Conservation (phyloP, 2,113 vertebrate genomes). For the Caretta caretta region DNA sequence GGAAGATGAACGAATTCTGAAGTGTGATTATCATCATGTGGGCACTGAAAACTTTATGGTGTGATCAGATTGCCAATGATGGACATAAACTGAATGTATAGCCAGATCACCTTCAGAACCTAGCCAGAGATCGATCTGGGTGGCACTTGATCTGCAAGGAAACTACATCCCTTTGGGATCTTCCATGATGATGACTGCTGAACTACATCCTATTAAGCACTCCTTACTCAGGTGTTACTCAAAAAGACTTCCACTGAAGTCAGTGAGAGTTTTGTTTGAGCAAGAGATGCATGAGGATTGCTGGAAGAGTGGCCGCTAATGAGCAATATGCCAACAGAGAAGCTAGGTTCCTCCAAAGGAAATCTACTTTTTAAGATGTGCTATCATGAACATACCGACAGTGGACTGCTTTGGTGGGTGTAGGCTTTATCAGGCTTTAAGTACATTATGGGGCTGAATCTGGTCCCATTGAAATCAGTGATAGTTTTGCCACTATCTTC, state of each 20-base stretch:
- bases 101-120: too few relatives aligned
- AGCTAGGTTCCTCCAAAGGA: slow-evolving; percentile 40
- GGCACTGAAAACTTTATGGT: too few relatives aligned
- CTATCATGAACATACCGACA: slow-evolving; percentile 2
- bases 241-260: neutral
- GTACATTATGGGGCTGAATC: slow-evolving; percentile 4
- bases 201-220: slow-evolving; percentile 6
- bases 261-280: slow-evolving; percentile 9
- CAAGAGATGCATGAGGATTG: neutral
- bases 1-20: too few relatives aligned
- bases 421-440: slow-evolving; percentile 47
- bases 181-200: neutral
- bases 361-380: slow-evolving; percentile 50
- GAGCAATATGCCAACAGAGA: slow-evolving; percentile 35
- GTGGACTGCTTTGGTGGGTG: slow-evolving; percentile 5
- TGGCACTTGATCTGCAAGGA: too few relatives aligned
- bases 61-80: too few relatives aligned
- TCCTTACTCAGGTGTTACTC: slow-evolving; percentile 42
- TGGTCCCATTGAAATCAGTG: slow-evolving; percentile 31
- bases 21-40: too few relatives aligned
- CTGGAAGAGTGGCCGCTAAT: neutral
- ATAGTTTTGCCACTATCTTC: slow-evolving; percentile 17
- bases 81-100: too few relatives aligned
- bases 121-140: too few relatives aligned
- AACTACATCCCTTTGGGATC: too few relatives aligned